Conservation (phyloP, 2,888 invertebrate genomes). For the Caenorhabditis imperialis region DNA sequence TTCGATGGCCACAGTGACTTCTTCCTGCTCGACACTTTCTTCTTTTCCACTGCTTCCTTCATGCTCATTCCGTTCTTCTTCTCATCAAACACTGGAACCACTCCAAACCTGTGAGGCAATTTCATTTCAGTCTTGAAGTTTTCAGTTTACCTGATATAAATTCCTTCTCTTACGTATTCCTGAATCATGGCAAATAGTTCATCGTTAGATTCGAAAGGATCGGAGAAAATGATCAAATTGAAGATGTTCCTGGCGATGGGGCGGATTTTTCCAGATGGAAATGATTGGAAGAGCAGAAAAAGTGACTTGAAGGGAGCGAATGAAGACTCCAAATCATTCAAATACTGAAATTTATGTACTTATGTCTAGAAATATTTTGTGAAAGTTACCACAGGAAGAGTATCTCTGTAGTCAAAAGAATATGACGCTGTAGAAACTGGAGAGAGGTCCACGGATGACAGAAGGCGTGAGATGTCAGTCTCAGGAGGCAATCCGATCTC, state of each 20-base stretch:
- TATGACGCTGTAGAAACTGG: conserved; percentile 2
- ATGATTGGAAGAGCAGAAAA: conserved; percentile 15
- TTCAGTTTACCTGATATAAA: conserved; percentile 28
- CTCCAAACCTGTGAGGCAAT: conserved; percentile 12
- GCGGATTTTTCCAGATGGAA: conserved; percentile 89
- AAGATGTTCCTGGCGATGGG: conserved; percentile 80
- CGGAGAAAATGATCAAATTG: conserved; percentile 87
- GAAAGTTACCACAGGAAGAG: conserved; percentile 20
- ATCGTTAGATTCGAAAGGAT: conserved; percentile 82
- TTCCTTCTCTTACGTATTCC: conserved; percentile 4
- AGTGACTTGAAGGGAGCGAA: conserved; percentile 4
- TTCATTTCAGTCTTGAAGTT: background rate
- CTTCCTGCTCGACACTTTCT: background rate
- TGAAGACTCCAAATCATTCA: conserved; percentile 26
- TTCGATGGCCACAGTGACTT: conserved; percentile 13
- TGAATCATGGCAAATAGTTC: background rate
- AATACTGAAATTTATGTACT: conserved; percentile 17
- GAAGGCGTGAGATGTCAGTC: conserved; percentile 4
- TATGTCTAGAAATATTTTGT: background rate
- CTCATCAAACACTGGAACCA: conserved; percentile 28
- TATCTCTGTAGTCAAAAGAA: conserved; percentile 34
- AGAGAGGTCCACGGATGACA: conserved; percentile 11
- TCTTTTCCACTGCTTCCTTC: conserved; percentile 8
- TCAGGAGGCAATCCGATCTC: conserved; percentile 10
- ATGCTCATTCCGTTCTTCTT: conserved; percentile 6